These are phyloP conservation scores for Rhinichthys osculus DNA, from an alignment of 2,797 vertebrate genomes.

Conservation along the genomic window DNA sequence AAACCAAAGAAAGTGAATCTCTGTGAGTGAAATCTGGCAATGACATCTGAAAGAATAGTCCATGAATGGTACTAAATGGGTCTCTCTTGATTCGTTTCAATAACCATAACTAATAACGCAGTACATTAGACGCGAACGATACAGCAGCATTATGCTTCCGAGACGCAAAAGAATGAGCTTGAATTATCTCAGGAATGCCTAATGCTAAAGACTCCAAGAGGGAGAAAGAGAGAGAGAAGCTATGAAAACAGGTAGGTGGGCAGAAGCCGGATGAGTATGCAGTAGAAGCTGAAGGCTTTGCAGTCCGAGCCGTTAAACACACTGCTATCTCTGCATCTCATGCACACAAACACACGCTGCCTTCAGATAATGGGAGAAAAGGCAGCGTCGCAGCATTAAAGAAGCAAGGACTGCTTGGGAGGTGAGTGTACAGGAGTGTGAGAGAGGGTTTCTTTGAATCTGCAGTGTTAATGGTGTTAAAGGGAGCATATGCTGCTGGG, in stretches of 20 bases:
- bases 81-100: background rate
- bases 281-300: constrained; percentile 75
- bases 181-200: constrained; percentile 17
- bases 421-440: constrained; percentile 59
- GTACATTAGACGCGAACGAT: background rate
- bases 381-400: constrained; percentile 51
- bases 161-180: constrained; percentile 8
- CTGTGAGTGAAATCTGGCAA: background rate
- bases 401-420: constrained; percentile 65
- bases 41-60: constrained; percentile 17
- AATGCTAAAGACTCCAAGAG: constrained; percentile 1
- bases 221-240: constrained; percentile 47
- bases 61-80: background rate
- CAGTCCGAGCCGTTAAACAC: constrained; percentile 64
- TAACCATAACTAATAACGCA: background rate
- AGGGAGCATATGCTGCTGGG: constrained; percentile 67
- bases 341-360: constrained; percentile 33
- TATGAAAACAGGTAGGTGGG: constrained; percentile 66
- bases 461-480: constrained; percentile 73
- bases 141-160: background rate
- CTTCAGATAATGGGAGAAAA: constrained; percentile 61
- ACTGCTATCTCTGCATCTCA: constrained; percentile 27
- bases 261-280: constrained; percentile 77
- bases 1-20: background rate
- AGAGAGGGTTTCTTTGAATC: constrained; percentile 51